Base-by-base conservation (phyloP, 1,140 invertebrate genomes). In the Caerostris extrusa region DNA sequence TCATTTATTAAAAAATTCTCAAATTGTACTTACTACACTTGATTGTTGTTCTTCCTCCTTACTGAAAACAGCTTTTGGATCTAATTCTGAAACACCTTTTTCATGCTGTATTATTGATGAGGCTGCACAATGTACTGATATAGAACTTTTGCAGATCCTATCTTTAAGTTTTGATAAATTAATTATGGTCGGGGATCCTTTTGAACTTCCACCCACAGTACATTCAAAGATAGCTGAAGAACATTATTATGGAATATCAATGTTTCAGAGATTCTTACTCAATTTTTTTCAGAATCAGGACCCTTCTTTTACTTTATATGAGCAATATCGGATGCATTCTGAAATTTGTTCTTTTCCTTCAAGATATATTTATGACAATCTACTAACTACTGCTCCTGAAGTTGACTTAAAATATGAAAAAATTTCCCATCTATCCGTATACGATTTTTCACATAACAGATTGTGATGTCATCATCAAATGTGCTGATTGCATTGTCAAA, bases 31-130 rank as follows among this genome's bases (percentile, higher is more conserved):
- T 64, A 97, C 97, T 55, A 98, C 97, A 3, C 96, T 98, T 3
- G 96, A 96, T 81, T 97, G 97, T 55, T 97, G 97, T 95, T 96
- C 96, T 82, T 96, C 96, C 69, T 81, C 67, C 19, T 53, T 82
- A 6, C 64, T 95, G 53, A 85, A 94, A 34, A 92, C 71, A 56
- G 91, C 95, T 90, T 96, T 95, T 95, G 85, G 86, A 90, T 94
- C 93, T 58, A 96, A 96, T 12, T 57, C 55, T 4, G 95, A 96
- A 34, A 58, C 61, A 12, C 96, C 96, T 14, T 98, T 99, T 95
- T 97, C 97, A 82, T 96, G 98, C 81, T 99, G 98, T 95, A 98
- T 99, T 64, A 97, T 99, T 64, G 98, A 99, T 96, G 98, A 99
- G 96, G 98, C 98, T 14, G 98, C 98, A 0, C 98, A 99, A 95